phyloP scores from a whole-genome alignment of 2,888 invertebrate genomes.

The Tipula confusa region DNA sequence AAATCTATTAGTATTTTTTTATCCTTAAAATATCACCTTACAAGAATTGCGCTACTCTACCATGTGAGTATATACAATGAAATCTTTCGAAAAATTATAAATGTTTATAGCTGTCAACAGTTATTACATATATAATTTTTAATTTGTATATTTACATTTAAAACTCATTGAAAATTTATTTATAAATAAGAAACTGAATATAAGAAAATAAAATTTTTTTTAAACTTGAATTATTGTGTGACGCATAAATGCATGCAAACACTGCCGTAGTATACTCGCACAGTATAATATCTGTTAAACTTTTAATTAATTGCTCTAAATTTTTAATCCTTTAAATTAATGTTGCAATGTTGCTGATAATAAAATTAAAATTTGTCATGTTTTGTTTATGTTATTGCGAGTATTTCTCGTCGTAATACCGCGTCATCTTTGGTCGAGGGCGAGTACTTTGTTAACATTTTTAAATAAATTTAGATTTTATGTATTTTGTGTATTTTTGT shows the following conservation, averaged over 20 bases:
- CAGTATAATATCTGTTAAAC: neutral
- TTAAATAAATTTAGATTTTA: neutral
- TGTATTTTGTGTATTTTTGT: neutral
- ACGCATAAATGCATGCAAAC: neutral
- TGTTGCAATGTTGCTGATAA: neutral
- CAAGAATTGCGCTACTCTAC: neutral
- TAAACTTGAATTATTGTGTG: constrained; percentile 12
- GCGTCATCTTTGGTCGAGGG: neutral
- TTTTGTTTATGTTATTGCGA: neutral
- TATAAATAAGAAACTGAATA: neutral
- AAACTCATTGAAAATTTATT: constrained; percentile 4
- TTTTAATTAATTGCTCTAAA: neutral
- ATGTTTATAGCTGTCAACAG: neutral
- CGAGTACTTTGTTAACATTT: neutral
- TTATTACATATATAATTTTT: constrained; percentile 16
- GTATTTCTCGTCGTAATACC: neutral
- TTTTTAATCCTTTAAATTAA: neutral
- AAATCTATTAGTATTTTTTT: neutral
- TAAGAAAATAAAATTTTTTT: neutral
- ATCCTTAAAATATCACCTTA: neutral
- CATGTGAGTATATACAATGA: neutral
- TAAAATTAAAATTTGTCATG: neutral
- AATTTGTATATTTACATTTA: neutral
- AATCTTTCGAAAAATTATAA: neutral
- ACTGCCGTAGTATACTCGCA: neutral